Conservation (phyloP, 2,113 vertebrate genomes). For the Pseudorectes ferrugineus region DNA sequence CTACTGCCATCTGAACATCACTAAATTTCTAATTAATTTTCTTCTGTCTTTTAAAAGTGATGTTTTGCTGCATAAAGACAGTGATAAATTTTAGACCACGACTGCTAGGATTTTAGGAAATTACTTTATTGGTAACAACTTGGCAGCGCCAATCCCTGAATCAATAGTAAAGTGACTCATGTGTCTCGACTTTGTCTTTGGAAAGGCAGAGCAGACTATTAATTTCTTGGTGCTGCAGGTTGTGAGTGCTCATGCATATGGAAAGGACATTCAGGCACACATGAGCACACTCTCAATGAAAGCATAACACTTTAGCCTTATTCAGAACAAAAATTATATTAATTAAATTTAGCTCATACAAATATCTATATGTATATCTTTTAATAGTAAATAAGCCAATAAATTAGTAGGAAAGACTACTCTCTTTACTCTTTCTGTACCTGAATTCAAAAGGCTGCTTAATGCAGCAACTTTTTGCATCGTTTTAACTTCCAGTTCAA, state of each 20-base stretch:
- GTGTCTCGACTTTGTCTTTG: neutral
- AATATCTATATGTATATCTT: neutral
- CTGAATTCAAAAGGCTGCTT: neutral
- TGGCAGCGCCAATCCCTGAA: conserved; percentile 14
- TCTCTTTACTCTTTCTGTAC: neutral
- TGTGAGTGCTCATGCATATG: neutral
- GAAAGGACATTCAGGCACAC: neutral
- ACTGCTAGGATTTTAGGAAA: conserved; percentile 21
- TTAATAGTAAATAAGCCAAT: neutral
- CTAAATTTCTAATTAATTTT: conserved; percentile 40
- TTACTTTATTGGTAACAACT: conserved; percentile 27
- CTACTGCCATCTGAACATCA: neutral
- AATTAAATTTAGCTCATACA: neutral
- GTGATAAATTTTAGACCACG: conserved; percentile 31
- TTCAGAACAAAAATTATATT: neutral
- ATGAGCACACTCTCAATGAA: neutral
- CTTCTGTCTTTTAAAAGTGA: neutral
- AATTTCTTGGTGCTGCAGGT: neutral
- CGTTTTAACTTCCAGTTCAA: neutral
- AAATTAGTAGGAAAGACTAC: neutral
- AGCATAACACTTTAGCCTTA: neutral
- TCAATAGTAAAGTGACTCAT: conserved; percentile 51
- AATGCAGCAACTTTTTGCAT: neutral
- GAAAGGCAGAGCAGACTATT: neutral
- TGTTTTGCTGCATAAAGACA: conserved; percentile 11